Evolutionary conservation across 2,113 vertebrate species (phyloP).

Genomic region (Conger conger): DNA sequence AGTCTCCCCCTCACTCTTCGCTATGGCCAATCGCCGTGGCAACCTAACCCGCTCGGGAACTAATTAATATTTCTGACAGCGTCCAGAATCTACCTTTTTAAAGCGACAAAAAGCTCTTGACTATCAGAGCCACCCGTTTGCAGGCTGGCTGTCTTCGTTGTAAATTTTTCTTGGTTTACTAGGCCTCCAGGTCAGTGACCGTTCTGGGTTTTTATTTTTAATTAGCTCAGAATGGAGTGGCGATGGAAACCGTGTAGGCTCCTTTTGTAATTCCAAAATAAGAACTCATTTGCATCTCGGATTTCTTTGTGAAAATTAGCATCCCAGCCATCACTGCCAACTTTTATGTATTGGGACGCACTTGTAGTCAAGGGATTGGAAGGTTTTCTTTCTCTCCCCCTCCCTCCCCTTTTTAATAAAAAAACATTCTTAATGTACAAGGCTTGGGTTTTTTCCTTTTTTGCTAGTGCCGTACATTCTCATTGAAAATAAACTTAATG

Average conservation of each 20-base stretch:
- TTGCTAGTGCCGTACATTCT: background rate
- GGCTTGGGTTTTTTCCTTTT: background rate
- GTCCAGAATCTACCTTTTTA: constrained; percentile 1
- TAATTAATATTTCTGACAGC: background rate
- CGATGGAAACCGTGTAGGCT: constrained; percentile 23
- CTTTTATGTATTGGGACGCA: constrained; percentile 42
- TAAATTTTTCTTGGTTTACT: constrained; percentile 14
- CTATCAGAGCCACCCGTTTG: background rate
- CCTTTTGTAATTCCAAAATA: constrained; percentile 54
- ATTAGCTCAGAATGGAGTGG: background rate
- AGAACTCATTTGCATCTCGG: constrained; percentile 47
- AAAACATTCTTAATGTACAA: constrained; percentile 26
- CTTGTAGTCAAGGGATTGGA: constrained; percentile 4
- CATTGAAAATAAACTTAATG: background rate
- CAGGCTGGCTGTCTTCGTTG: background rate
- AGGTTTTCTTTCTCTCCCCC: background rate
- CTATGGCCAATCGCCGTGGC: background rate
- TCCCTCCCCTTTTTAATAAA: constrained; percentile 14
- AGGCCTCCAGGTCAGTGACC: background rate
- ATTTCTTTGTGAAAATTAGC: constrained; percentile 35
- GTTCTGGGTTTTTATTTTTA: background rate
- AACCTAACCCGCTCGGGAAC: background rate
- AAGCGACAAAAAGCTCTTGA: background rate
- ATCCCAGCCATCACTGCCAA: constrained; percentile 58
- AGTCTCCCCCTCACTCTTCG: background rate